Base-by-base conservation (phyloP, 2,797 vertebrate genomes). In the Micrastur ruficollis region DNA sequence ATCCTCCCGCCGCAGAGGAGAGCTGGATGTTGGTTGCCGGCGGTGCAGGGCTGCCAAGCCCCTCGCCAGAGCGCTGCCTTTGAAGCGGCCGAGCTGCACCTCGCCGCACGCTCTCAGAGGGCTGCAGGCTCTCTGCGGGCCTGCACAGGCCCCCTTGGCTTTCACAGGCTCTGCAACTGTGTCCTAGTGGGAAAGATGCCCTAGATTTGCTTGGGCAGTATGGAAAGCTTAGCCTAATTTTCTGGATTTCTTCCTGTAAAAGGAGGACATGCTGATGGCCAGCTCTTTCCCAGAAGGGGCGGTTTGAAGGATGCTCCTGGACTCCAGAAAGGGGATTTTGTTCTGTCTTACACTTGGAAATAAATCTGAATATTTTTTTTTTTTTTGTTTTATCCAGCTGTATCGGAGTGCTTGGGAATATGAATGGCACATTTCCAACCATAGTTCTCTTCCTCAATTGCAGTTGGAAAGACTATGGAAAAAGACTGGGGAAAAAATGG, bases 61-160 rank as follows among this genome's bases (percentile, higher is more conserved):
- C 58, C 46, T 73, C 0, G 0, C 23, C 42, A 34, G 25, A 53
- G 42, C 50, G 4, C 23, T 15, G 6, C 9, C 29, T 32, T 7
- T 19, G 38, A 21, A 23, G 71, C 3, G 3, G 22, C 44, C 1
- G 4, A 5, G 1, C 18, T 6, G 27, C 34, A 10, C 38, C 34
- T 53, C 2, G 1, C 11, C 6, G 0, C 9, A 0, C 3, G 14
- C 22, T 75, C 71, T 47, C 21, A 2, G 31, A 50, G 14, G 14
- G 18, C 47, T 49, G 65, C 2, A 22, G 63, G n/a, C 26, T 71
- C 73, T 23, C 71, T 4, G 0, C 3, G 20, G 58, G 12, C 22
- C 20, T n/a, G 7, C 16, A 4, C 12, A 5, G 55, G 5, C 22
- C 13, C 15, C 0, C 0, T 3, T 47, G 58, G 17, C 25, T 56